Evolutionary conservation across 2,113 vertebrate species (phyloP), one percentile per base, ranked within the genome.

Genomic region (Centropristis striata): DNA sequence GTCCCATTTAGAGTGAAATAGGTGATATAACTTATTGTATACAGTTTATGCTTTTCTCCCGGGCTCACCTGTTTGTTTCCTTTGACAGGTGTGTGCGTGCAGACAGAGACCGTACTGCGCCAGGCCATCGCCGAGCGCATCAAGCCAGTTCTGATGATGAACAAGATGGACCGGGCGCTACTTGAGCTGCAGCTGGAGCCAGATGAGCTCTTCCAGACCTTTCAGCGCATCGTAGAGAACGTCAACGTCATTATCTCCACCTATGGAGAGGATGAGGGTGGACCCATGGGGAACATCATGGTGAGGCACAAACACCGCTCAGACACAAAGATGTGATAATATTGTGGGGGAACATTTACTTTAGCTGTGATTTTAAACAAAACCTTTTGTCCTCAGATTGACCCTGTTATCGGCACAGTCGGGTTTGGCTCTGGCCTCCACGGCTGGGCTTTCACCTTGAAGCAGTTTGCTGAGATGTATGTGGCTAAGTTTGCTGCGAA

Each of bases 401-500:
- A 99, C 69, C 98, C 98, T 0, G 94, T 98, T 7, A 88, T 97
- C 0, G 98, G 98, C 1, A 99, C 98, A 0, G 98, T 99, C 0
- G 97, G 97, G 36, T 99, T 99, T 0, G 97, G 98, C 8, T 99
- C 98, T 0, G 98, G 98, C 21, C 95, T 99, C 63, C 98, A 99
- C 0, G 98, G 98, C 25, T 99, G 98, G 98, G 98, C 98, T n/a
- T 99, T 99, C 88, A 99, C 98, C 15, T 89, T 99, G n/a, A 99
- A 99, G 91, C 98, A 99, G 93, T 99, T 99, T 67, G 98, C 98
- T 0, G 98, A 99, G 89, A 98, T 98, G 98, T 99, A 99, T 0
- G 97, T 98, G 60, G 94, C 97, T 32, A 99, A 98, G 91, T 99
- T 98, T 1, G 93, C 96, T 1, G 95, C 97, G 41, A 99, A 99